Evolutionary conservation across 2,888 invertebrate species (phyloP), one percentile per base, ranked within the genome.

Genomic region (Dryomyza anilis): DNA sequence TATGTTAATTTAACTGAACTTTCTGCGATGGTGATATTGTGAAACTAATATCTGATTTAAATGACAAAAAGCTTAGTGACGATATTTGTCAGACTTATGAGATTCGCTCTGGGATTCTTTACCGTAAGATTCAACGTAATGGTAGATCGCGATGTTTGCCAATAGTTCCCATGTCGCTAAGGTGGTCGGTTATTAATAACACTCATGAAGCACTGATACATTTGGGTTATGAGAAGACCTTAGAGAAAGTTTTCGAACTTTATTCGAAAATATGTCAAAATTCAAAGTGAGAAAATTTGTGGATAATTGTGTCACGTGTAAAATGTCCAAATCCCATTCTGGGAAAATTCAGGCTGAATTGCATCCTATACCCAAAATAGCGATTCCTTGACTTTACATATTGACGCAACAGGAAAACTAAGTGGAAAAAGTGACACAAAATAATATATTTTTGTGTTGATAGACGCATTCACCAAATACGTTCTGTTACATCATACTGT

Each of bases 331-430:
- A 52, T 39, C 65, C 16, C 46, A 25, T 21, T 64, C 59, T n/a
- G 64, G 62, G n/a, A 61, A 62, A 55, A 62, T 52, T 56, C 64
- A 64, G 50, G 53, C 53, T 23, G 30, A 65, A 46, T 39, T 39
- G 39, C 69, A 76, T 64, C 50, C 67, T 7, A 73, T 73, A 21
- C 66, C 71, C 39, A 67, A 70, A 57, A 55, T 65, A 53, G 36
- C 63, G 19, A 63, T 72, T 60, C 70, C 73, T 52, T 63, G 68
- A 67, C 63, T 3, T 8, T 69, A 3, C 65, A 70, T 16, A 55
- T 70, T n/a, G 67, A 68, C 19, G 29, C 29, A 27, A 61, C 65
- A 7, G 57, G 65, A 3, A 65, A 65, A 53, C n/a, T 62, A 27
- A 65, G 65, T 61, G 61, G 61, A 27, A 62, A 65, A 29, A 65